A percentile compares a stretch with the other conserved stretches of the same genome.
phyloP scores from a whole-genome alignment of 2,888 invertebrate genomes.

The Ophion ellenae region DNA sequence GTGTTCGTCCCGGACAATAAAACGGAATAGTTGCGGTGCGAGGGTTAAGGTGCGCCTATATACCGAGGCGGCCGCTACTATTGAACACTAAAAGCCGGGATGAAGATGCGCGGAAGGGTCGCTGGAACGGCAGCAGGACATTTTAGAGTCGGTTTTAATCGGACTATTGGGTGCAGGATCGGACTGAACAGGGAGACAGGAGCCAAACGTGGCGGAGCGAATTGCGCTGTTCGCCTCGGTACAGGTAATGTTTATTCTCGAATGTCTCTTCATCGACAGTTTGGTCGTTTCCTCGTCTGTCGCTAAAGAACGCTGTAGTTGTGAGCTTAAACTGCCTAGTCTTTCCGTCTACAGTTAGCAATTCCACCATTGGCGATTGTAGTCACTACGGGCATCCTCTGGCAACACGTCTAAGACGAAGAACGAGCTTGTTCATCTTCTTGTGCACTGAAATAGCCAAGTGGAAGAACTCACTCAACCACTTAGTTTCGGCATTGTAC shows the following conservation, averaged over 20 bases:
- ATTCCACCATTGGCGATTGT: background rate
- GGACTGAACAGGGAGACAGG: constrained; percentile 8
- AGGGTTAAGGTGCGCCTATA: constrained; percentile 64
- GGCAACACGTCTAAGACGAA: background rate
- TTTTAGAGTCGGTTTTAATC: constrained; percentile 80
- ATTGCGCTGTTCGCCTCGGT: constrained; percentile 61
- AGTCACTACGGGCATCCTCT: background rate
- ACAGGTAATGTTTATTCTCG: constrained; percentile 61
- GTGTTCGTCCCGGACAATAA: constrained; percentile 77
- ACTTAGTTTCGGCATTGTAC: no score
- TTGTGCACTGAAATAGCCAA: no score
- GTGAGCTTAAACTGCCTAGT: constrained; percentile 12
- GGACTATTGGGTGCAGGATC: constrained; percentile 72
- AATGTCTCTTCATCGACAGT: constrained; percentile 63
- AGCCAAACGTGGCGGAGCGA: constrained; percentile 67
- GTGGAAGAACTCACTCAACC: no score
- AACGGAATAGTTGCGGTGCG: constrained; percentile 78
- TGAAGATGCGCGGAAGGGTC: constrained; percentile 25
- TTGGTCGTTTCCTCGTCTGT: constrained; percentile 24
- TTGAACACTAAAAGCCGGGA: constrained; percentile 37
- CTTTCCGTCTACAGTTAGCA: background rate
- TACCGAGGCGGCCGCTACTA: constrained; percentile 19
- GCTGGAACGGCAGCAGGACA: constrained; percentile 61
- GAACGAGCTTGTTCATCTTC: constrained; percentile 11
- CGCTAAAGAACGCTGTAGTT: constrained; percentile 10